These are phyloP conservation scores for Saccopteryx leptura DNA, from an alignment of 2,113 vertebrate genomes.

Conservation along the genomic window DNA sequence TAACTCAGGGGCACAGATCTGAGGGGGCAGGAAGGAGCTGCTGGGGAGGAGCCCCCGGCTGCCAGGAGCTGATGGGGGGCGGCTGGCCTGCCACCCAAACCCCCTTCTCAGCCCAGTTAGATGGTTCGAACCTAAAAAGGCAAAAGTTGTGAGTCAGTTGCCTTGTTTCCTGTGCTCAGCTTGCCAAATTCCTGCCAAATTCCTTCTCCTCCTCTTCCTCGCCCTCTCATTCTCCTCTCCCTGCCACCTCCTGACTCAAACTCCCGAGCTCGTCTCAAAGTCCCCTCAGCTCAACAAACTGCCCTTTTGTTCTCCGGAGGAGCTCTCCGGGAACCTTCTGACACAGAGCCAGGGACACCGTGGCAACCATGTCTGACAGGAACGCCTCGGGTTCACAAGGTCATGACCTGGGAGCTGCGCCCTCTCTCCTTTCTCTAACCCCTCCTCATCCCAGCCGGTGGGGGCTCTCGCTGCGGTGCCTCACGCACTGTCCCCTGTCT, in stretches of 20 bases:
- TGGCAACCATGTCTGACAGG: background rate
- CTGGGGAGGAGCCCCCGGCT: background rate
- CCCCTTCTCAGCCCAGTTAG: constrained; percentile 31
- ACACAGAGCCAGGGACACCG: background rate
- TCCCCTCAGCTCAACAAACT: constrained; percentile 1
- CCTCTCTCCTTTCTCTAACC: background rate
- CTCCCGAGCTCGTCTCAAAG: background rate
- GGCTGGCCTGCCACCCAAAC: constrained; percentile 9
- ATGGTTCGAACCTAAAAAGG: constrained; percentile 79
- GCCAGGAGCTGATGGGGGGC: background rate
- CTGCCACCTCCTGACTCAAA: constrained; percentile 50
- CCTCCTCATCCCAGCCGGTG: background rate
- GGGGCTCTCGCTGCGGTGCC: background rate
- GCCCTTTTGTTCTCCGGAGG: background rate
- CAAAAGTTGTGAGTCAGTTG: constrained; percentile 74
- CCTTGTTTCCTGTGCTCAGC: constrained; percentile 68
- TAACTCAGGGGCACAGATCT: background rate
- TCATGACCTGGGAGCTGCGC: background rate
- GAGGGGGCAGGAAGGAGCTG: constrained; percentile 37
- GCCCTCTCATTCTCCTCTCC: constrained; percentile 64
- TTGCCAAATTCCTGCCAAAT: constrained; percentile 78
- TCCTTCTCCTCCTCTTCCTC: constrained; percentile 68
- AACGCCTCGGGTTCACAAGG: background rate
- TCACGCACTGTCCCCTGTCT: accelerated
- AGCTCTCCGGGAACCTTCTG: background rate